phyloP scores from a whole-genome alignment of 2,888 invertebrate species.

The Odontocolon sp. region DNA sequence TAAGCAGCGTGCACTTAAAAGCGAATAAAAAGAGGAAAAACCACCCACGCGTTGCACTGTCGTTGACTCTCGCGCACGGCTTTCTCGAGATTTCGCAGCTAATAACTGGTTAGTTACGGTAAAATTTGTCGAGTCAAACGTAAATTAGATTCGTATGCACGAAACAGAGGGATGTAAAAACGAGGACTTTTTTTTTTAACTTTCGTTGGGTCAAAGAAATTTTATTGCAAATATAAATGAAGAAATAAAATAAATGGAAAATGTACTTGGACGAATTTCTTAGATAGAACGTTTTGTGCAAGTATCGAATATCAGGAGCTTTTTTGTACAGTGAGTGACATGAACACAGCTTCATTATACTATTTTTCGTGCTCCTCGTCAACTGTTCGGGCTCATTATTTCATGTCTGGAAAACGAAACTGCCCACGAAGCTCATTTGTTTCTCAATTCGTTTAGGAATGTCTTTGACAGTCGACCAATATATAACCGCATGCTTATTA shows the following conservation, averaged over 20 bases:
- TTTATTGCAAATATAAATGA: no score
- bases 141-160: neutral
- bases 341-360: neutral
- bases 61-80: neutral
- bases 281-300: no score
- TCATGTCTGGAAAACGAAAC: conserved; percentile 11
- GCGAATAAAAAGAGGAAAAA: conserved; percentile 30
- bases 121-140: neutral
- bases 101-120: neutral
- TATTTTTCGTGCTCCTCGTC: neutral
- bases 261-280: no score
- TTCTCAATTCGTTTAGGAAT: conserved; percentile 2
- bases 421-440: neutral
- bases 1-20: conserved; percentile 17
- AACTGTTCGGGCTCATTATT: conserved; percentile 17
- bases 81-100: conserved; percentile 17
- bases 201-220: no score
- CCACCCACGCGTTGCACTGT: conserved; percentile 22
- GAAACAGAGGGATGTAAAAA: neutral
- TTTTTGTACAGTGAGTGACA: neutral
- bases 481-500: neutral
- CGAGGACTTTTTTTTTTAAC: neutral
- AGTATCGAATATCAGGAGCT: no score
- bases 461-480: neutral
- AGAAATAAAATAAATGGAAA: no score